Conservation (phyloP, 64 coral and sea anemone species). For the Porites lutea region DNA sequence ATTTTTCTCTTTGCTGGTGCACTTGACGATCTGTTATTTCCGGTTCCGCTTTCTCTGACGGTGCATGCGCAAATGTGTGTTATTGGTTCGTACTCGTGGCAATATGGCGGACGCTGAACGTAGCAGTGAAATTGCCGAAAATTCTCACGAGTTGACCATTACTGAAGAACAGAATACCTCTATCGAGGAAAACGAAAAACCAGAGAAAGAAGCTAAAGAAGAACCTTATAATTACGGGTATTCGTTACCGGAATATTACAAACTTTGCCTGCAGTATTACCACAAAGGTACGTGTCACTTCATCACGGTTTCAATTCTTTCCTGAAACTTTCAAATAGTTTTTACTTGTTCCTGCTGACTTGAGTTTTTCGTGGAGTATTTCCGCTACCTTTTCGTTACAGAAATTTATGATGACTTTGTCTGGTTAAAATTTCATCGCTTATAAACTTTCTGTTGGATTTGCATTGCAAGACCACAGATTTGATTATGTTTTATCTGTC, state of each 20-base stretch:
- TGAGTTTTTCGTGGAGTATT: too few relatives aligned
- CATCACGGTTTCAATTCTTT: background rate
- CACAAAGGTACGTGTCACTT: slow-evolving; percentile 81
- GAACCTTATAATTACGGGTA: slow-evolving; percentile 93
- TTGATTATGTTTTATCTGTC: too few relatives aligned
- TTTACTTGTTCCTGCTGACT: too few relatives aligned
- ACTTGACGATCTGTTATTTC: background rate
- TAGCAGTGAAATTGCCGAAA: slow-evolving; percentile 45
- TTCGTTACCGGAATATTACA: slow-evolving; percentile 89
- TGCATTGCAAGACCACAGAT: too few relatives aligned
- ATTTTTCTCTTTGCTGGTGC: too few relatives aligned
- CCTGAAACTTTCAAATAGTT: background rate
- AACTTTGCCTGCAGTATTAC: slow-evolving; percentile 93
- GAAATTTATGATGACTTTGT: too few relatives aligned
- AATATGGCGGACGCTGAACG: slow-evolving; percentile 88
- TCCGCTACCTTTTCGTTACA: too few relatives aligned
- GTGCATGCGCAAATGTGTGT: slow-evolving; percentile 35
- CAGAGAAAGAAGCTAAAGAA: slow-evolving; percentile 6
- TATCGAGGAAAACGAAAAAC: background rate
- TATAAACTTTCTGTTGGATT: too few relatives aligned
- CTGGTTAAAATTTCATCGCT: too few relatives aligned
- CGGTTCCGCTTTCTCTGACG: background rate
- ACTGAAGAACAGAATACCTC: slow-evolving; percentile 77
- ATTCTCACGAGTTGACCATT: slow-evolving; percentile 90
- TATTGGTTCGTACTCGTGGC: slow-evolving; percentile 80